Base-by-base conservation (phyloP, 2,113 vertebrate genomes). In the Lynx canadensis region DNA sequence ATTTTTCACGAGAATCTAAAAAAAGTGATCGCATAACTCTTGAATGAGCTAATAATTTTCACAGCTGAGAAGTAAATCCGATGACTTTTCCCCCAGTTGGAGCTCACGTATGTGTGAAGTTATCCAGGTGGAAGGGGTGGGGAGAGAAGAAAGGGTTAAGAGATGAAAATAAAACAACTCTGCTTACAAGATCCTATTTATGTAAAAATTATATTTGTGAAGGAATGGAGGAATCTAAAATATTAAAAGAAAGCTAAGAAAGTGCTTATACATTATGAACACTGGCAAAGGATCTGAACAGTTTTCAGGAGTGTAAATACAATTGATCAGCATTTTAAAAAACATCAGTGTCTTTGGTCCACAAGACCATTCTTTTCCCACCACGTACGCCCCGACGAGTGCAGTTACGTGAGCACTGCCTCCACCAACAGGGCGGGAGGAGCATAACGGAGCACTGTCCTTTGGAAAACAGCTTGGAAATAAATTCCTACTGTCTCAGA, bases 171-270 rank as follows among this genome's bases (percentile, higher is more conserved):
- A 95, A 91, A 89, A n/a, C 13, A 65, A 7, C 21, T 27, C 57
- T 80, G 29, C 45, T 41, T 80, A 88, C 4, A 85, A 29, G 25
- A 79, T 91, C 57, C 68, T 9, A 63, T 29, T 68, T 85, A 86
- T 76, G 21, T 92, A 95, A 89, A 66, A 94, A 38, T 73, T 83
- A 91, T 27, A 18, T 73, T 83, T 90, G 38, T 68, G 69, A 92
- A 92, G 50, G 90, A 80, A 92, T 2, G 65, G 27, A 86, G 60
- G 33, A 90, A 83, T 63, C 82, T 93, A 65, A 85, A 93, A 82
- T 36, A 89, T 41, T 89, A 69, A 97, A 94, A 96, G 52, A 92
- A 84, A 15, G 50, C 38, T 92, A 80, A 65, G 69, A 71, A 90
- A 86, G 45, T 63, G 36, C 38, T 95, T 68, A 78, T 74, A 45